A percentile compares a stretch with the other conserved stretches of the same genome.
Conservation (phyloP, 2,797 vertebrate genomes). For the Tolypeutes matacus region DNA sequence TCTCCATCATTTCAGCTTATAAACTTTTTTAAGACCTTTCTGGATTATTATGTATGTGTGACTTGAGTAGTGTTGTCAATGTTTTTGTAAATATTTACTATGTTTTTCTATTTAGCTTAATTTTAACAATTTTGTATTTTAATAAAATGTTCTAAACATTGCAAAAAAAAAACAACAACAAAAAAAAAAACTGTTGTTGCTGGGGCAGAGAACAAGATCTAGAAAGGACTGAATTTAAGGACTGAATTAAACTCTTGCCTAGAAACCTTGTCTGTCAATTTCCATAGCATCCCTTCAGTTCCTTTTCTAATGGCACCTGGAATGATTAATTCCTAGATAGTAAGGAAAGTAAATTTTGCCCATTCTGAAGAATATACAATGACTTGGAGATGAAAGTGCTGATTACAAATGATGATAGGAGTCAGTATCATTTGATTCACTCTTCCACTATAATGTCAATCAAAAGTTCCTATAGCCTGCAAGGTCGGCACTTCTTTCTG, state of each 20-base stretch:
- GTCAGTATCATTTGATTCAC: background rate
- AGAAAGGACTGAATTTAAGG: background rate
- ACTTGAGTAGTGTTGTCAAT: no score
- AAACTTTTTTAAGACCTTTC: no score
- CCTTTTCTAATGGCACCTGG: background rate
- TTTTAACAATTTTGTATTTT: no score
- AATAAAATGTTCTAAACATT: no score
- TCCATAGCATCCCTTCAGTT: background rate
- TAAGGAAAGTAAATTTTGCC: conserved; percentile 7
- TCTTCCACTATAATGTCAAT: background rate
- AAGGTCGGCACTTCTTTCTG: conserved; percentile 51
- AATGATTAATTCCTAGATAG: background rate
- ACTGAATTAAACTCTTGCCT: background rate
- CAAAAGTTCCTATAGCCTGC: background rate
- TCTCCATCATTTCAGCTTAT: no score
- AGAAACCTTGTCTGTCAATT: background rate
- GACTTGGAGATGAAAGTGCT: background rate
- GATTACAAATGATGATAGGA: background rate
- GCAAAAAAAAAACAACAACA: no score
- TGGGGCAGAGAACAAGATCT: background rate
- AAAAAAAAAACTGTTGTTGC: background rate
- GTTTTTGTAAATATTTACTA: no score
- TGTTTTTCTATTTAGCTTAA: no score
- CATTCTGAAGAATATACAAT: background rate
- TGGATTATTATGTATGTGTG: no score